phyloP scores from a whole-genome alignment of 2,797 vertebrate genomes.

The Phrynocephalus guinanensis region DNA sequence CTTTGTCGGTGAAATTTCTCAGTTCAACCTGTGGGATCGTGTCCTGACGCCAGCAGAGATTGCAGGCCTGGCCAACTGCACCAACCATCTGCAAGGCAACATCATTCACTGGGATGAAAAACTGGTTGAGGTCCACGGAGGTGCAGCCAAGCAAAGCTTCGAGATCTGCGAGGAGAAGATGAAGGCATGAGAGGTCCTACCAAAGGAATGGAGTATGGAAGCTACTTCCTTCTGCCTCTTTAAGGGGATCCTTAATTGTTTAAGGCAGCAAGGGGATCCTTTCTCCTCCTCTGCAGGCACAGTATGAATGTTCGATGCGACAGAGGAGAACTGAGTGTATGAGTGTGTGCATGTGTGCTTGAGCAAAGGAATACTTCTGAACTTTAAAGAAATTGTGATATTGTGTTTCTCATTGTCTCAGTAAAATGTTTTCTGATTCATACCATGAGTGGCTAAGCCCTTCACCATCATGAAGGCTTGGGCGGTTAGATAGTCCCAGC shows the following conservation, averaged over 20 bases:
- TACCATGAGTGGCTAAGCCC: conserved; percentile 11
- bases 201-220: neutral
- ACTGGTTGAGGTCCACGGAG: conserved; percentile 91
- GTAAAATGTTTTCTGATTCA: conserved; percentile 31
- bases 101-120: conserved; percentile 93
- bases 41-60: conserved; percentile 88
- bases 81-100: conserved; percentile 85
- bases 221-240: conserved; percentile 19
- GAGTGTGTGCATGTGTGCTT: conserved; percentile 9
- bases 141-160: conserved; percentile 86
- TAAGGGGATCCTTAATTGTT: neutral
- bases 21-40: conserved; percentile 95
- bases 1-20: conserved; percentile 92
- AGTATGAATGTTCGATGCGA: neutral
- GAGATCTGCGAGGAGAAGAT: conserved; percentile 86
- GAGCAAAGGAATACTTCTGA: conserved; percentile 18
- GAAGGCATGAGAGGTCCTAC: conserved; percentile 72
- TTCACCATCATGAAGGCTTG: neutral
- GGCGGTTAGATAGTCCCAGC: neutral
- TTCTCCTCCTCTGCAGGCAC: conserved; percentile 41
- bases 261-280: conserved; percentile 27
- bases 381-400: conserved; percentile 32
- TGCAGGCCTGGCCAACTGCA: conserved; percentile 89
- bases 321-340: neutral
- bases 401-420: conserved; percentile 41